Conservation (phyloP, 2,888 invertebrate genomes). For the Tipula vernalis region DNA sequence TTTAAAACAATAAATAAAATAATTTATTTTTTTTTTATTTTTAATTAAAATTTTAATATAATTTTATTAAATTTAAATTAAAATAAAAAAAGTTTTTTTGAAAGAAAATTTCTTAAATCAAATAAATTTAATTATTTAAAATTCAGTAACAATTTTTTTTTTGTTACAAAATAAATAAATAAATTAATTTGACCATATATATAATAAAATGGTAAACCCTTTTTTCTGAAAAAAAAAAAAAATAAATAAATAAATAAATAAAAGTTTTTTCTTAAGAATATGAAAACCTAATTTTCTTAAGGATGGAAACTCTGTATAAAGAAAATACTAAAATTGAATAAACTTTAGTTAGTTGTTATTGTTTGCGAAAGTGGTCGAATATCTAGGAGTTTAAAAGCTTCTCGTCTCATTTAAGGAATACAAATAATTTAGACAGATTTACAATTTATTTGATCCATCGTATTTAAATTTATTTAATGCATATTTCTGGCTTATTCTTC, state of each 20-base stretch:
- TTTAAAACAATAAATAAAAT: background rate
- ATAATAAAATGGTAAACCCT: background rate
- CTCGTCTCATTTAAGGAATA: background rate
- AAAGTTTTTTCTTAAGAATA: background rate
- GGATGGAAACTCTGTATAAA: background rate
- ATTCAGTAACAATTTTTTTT: background rate
- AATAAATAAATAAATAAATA: background rate
- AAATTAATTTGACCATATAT: background rate
- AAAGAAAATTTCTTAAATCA: background rate
- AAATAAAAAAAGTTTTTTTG: background rate
- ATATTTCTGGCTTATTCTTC: too few relatives aligned
- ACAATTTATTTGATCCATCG: too few relatives aligned
- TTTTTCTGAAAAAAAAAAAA: background rate
- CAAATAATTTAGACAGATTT: background rate
- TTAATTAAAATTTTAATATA: background rate
- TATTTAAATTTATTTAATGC: too few relatives aligned
- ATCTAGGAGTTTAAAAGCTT: background rate
- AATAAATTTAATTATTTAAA: constrained; percentile 4
- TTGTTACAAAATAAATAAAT: background rate
- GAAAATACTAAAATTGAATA: background rate
- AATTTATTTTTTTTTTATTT: background rate
- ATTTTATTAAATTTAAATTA: background rate
- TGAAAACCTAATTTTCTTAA: background rate
- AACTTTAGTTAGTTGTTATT: background rate
- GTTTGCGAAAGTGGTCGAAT: background rate